Conservation (phyloP, 2,888 invertebrate genomes). For the Melinaea menophilus region DNA sequence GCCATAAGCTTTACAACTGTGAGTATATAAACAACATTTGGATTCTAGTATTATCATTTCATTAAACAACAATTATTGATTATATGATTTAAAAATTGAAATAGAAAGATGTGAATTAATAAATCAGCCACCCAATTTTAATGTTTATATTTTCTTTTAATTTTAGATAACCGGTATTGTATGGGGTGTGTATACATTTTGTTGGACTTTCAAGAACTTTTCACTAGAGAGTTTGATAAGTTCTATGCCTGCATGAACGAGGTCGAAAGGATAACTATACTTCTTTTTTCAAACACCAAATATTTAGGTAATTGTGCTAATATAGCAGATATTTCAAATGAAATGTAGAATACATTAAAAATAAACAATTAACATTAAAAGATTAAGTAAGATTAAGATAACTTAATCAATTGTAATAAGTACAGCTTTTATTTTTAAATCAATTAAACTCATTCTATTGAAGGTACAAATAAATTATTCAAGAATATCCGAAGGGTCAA, state of each 20-base stretch:
- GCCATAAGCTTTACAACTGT: conserved; percentile 5
- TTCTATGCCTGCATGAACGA: conserved; percentile 20
- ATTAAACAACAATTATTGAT: no score
- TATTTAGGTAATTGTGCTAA: conserved; percentile 9
- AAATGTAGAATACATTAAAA: not conserved
- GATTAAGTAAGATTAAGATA: no score
- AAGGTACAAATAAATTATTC: conserved; percentile 14
- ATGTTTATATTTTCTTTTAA: not conserved
- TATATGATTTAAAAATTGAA: no score
- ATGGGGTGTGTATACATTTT: conserved; percentile 3
- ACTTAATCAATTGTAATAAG: not conserved
- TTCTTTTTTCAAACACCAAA: conserved; percentile 5
- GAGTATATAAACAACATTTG: not conserved
- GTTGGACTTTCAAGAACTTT: conserved; percentile 19
- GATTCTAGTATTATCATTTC: no score
- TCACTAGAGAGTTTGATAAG: conserved; percentile 20
- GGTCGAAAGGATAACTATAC: conserved; percentile 15
- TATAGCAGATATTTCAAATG: conserved; percentile 1
- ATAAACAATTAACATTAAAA: no score
- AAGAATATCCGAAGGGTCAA: conserved; percentile 37
- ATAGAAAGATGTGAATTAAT: no score
- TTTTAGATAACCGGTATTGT: conserved; percentile 9
- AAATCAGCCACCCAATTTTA: not conserved
- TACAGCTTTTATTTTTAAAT: not conserved
- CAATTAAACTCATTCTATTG: not conserved